Percentiles rank a stretch among this genome's conserved stretches.
Evolutionary conservation across 2,888 invertebrate species (phyloP).

Genomic region (Macropis europaea): DNA sequence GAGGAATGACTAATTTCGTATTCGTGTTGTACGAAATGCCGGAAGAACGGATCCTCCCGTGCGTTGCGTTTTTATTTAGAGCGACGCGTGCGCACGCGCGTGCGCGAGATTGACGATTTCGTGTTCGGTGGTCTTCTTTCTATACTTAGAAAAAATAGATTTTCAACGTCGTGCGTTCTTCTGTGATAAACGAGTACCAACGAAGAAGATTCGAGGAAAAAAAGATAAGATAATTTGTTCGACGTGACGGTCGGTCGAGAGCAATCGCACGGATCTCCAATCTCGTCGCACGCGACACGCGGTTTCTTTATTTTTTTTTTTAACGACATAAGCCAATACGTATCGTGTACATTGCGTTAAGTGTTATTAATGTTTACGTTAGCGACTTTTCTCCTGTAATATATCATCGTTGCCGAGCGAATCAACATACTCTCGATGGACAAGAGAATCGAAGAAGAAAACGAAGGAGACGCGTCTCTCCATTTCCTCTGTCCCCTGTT

Average conservation of each 20-base stretch:
- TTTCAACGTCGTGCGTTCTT: slow-evolving; percentile 7
- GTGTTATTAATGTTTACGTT: slow-evolving; percentile 72
- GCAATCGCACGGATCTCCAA: slow-evolving; percentile 36
- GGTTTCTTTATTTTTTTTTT: slow-evolving; percentile 36
- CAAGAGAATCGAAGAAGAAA: neutral
- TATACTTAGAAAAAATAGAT: neutral
- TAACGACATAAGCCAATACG: slow-evolving; percentile 61
- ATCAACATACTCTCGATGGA: neutral
- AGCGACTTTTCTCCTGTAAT: slow-evolving; percentile 64
- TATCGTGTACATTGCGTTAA: slow-evolving; percentile 73
- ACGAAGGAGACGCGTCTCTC: slow-evolving; percentile 18
- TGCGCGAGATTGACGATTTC: slow-evolving; percentile 42
- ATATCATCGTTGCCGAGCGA: slow-evolving; percentile 47
- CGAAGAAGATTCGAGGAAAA: slow-evolving; percentile 13
- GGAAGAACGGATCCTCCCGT: slow-evolving; percentile 1
- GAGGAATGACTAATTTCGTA: neutral
- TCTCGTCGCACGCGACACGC: slow-evolving; percentile 39
- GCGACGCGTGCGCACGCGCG: slow-evolving; percentile 10
- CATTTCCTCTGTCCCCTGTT: slow-evolving; percentile 9
- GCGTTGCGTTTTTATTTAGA: slow-evolving; percentile 30
- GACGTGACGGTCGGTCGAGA: neutral
- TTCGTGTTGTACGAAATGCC: slow-evolving; percentile 5
- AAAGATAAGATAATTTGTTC: neutral
- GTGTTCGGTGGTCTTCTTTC: neutral
- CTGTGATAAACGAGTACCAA: slow-evolving; percentile 44